Base-by-base conservation (phyloP, 2,797 vertebrate species). In the Rhinichthys osculus region DNA sequence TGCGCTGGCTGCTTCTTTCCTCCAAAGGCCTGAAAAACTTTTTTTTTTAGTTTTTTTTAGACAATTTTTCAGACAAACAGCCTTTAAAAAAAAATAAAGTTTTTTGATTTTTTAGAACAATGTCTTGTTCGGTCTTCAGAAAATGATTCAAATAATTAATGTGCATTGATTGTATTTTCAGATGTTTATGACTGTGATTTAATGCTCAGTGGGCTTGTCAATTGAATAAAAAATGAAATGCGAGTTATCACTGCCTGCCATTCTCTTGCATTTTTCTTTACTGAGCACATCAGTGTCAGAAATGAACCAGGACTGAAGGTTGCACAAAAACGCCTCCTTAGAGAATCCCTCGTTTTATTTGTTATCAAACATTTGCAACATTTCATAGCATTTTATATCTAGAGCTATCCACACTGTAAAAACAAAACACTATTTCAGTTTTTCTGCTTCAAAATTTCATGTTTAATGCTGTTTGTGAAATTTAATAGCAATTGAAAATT, bases 121-220 rank as follows among this genome's bases (percentile, higher is more conserved):
- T 47, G 38, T 87, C 62, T 77, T 50, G 14, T 82, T 54, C 33
- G 1, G 9, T 86, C 21, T 50, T 64, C n/a, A 47, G 54, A 64
- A 69, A 62, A 82, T 82, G 33, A 47, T 50, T 59, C 11, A 70
- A 72, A 52, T 66, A 73, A 85, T 80, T 23, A 38, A 64, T 66
- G 78, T 33, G 14, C 35, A n/a, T 27, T 82, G 52, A 77, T 71
- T 64, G 80, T 66, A 82, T 64, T 86, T 82, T 70, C n/a, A 77
- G 64, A 74, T 76, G 73, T 72, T 86, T 83, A 54, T 78, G 59
- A 67, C 62, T 66, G 4, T 84, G 33, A 78, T 69, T 42, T 54
- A 79, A 71, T 52, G 74, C 74, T 64, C 44, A 40, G 11, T 73
- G n/a, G 54, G 67, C 42, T 81, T 76, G 54, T 59, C 62, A 30